phyloP scores from a whole-genome alignment of 2,888 invertebrate species.

The Drosophila picticornis region DNA sequence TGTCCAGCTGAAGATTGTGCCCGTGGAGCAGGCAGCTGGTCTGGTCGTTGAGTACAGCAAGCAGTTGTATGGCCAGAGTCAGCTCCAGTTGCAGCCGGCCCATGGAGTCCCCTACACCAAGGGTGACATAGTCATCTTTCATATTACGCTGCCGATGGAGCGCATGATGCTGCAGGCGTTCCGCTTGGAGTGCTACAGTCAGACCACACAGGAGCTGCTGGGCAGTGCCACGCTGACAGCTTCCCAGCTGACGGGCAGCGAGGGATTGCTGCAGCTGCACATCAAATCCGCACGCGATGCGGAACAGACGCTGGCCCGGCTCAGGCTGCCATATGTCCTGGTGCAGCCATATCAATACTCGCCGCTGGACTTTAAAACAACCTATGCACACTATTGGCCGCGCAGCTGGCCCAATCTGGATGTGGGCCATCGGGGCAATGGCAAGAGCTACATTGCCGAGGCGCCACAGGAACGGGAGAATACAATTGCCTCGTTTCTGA shows the following conservation, averaged over 20 bases:
- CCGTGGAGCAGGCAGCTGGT: slow-evolving; percentile 63
- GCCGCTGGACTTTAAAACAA: slow-evolving; percentile 90
- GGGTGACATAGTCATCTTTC: slow-evolving; percentile 81
- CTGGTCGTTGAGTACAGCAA: slow-evolving; percentile 80
- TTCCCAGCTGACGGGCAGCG: slow-evolving; percentile 90
- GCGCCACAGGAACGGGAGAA: slow-evolving; percentile 93
- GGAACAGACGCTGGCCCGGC: slow-evolving; percentile 92
- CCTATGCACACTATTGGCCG: slow-evolving; percentile 95
- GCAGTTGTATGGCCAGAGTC: slow-evolving; percentile 76
- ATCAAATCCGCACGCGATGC: slow-evolving; percentile 87
- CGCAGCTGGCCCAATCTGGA: slow-evolving; percentile 93
- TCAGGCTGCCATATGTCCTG: slow-evolving; percentile 88
- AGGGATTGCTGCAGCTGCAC: slow-evolving; percentile 91
- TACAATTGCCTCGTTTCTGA: slow-evolving; percentile 96
- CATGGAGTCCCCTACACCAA: slow-evolving; percentile 75
- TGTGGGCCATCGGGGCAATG: slow-evolving; percentile 97
- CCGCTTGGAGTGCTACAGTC: slow-evolving; percentile 73
- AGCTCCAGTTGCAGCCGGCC: slow-evolving; percentile 70
- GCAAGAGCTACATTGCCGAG: slow-evolving; percentile 91
- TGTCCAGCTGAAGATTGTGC: slow-evolving; percentile 86
- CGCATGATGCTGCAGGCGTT: slow-evolving; percentile 58
- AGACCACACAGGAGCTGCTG: slow-evolving; percentile 86
- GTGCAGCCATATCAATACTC: slow-evolving; percentile 83
- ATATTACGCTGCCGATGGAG: slow-evolving; percentile 75
- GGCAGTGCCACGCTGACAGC: slow-evolving; percentile 95